Percentiles rank a stretch among this genome's conserved stretches.
Conservation (phyloP, 2,888 invertebrate species). For the Perithous albicinctus region DNA sequence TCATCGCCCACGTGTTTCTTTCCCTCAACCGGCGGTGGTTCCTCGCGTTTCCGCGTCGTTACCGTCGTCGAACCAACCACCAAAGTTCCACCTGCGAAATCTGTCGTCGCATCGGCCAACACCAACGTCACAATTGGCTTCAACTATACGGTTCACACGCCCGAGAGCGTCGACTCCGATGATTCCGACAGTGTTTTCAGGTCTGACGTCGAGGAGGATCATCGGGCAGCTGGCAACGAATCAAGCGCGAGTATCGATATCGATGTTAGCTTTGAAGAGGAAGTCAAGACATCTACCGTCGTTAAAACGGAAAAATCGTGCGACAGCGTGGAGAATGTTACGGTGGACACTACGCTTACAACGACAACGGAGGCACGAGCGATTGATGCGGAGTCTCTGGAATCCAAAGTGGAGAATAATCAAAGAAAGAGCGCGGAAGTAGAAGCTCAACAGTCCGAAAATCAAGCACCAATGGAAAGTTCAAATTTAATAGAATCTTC, state of each 20-base stretch:
- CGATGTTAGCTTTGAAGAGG: conserved; percentile 38
- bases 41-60: conserved; percentile 83
- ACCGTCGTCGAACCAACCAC: conserved; percentile 79
- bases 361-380: not conserved
- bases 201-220: conserved; percentile 62
- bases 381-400: not conserved
- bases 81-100: conserved; percentile 78
- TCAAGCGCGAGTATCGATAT: conserved; percentile 49
- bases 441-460: not conserved
- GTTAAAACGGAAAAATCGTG: not conserved
- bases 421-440: conserved; percentile 6
- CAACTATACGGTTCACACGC: conserved; percentile 69
- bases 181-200: conserved; percentile 71
- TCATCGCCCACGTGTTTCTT: conserved; percentile 86
- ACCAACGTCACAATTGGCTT: conserved; percentile 74
- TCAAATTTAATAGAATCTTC: not conserved
- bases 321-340: not conserved
- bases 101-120: conserved; percentile 83
- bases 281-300: not conserved
- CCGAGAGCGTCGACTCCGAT: conserved; percentile 70
- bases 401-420: conserved; percentile 47
- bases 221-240: conserved; percentile 32
- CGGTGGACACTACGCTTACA: not conserved
- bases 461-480: not conserved
- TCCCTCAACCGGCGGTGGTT: conserved; percentile 78